A percentile compares a stretch with the other conserved stretches of the same genome.
Evolutionary conservation across 2,888 invertebrate species (phyloP).

Genomic region (Petrolisthes manimaculis): DNA sequence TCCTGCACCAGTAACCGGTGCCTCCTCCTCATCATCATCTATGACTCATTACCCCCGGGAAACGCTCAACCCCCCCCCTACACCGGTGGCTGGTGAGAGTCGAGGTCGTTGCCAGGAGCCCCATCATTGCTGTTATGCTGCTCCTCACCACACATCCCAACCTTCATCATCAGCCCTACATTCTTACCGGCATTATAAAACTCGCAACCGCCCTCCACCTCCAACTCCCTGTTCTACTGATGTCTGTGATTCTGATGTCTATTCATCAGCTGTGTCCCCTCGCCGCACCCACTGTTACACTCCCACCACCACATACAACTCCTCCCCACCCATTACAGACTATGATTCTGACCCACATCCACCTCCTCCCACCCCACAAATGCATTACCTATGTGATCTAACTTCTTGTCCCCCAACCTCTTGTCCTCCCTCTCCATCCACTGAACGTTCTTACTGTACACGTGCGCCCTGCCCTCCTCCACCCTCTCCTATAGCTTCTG

Average conservation of each 20-base stretch:
- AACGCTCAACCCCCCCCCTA: constrained; percentile 90
- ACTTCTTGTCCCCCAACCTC: constrained; percentile 58
- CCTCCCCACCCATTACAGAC: constrained; percentile 62
- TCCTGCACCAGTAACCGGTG: constrained; percentile 80
- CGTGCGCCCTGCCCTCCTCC: constrained; percentile 61
- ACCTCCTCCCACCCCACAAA: constrained; percentile 58
- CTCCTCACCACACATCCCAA: constrained; percentile 48
- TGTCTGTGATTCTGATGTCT: constrained; percentile 76
- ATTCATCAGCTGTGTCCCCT: constrained; percentile 53
- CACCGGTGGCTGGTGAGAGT: constrained; percentile 79
- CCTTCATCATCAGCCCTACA: constrained; percentile 59
- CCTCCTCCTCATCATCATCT: constrained; percentile 74
- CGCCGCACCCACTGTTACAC: constrained; percentile 56
- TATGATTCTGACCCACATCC: constrained; percentile 63
- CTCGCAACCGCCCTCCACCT: constrained; percentile 83
- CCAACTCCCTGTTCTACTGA: constrained; percentile 96
- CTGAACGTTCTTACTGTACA: constrained; percentile 55
- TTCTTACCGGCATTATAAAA: constrained; percentile 80
- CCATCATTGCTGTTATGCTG: constrained; percentile 55
- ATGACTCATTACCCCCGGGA: constrained; percentile 82
- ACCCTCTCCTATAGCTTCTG: constrained; percentile 60
- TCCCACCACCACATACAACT: constrained; percentile 56
- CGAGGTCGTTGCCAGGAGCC: constrained; percentile 68
- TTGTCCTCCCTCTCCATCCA: constrained; percentile 61
- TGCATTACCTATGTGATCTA: constrained; percentile 55